Base-by-base conservation (phyloP, 1,140 invertebrate genomes). In the Olivierus martensii region DNA sequence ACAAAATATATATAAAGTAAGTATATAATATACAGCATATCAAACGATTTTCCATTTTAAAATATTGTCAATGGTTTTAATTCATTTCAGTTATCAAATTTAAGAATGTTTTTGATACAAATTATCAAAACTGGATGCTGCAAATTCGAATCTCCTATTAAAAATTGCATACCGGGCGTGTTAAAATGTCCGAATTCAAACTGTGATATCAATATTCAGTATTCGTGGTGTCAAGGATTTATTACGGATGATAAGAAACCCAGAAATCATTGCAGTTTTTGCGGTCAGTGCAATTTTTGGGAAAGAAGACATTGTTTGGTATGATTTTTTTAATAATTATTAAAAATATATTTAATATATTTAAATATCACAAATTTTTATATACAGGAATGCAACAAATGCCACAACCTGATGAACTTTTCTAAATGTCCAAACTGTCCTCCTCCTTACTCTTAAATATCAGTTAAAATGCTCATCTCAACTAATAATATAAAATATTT, bases 1-100 rank as follows among this genome's bases (percentile, higher is more conserved):
- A 34, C 51, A 56, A 15, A 56, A 56, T 36, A 52, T 56, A 38
- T 56, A 56, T 17, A 49, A 39, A 37, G 55, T 56, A 52, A 15
- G 17, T 7, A n/a, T 49, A 49, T 34, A 11, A 34, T 9, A 14
- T 38, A 9, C 7, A 7, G 14, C 36, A 38, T 38, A 14, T 38
- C 7, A 38, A 9, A 14, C 14, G 14, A 9, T 38, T 38, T 9
- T 9, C 7, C 7, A 7, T 9, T 9, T 38, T 38, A 38, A n/a
- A n/a, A n/a, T n/a, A n/a, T n/a, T n/a, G n/a, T n/a, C n/a, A n/a
- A n/a, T n/a, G n/a, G 1, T 15, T 1, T 14, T 22, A 19, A 9
- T 45, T 22, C 18, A 6, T 22, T 7, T 18, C 5, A 45, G 44
- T 12, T 45, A 6, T 6, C 44, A 45, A 18, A 19, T 19, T 3